phyloP scores from a whole-genome alignment of 2,113 vertebrate species.

The Anarhynchus alexandrinus region DNA sequence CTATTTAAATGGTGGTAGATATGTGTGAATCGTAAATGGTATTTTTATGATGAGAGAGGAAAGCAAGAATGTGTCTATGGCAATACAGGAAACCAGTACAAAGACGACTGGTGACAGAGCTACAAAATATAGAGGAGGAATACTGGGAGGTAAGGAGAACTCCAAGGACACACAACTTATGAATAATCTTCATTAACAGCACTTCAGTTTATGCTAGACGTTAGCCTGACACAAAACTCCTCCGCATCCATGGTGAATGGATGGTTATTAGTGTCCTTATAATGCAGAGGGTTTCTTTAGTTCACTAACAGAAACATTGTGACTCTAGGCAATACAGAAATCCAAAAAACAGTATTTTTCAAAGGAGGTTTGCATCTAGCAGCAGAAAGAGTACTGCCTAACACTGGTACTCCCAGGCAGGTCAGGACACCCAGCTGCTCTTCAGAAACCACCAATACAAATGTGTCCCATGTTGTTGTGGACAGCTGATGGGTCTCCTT shows the following conservation, averaged over 20 bases:
- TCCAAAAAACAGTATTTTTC: background rate
- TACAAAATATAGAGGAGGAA: no score
- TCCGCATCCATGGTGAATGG: no score
- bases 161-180: no score
- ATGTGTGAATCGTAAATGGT: background rate
- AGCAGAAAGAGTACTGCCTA: background rate
- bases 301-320: no score
- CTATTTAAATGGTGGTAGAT: background rate
- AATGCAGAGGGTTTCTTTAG: no score
- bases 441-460: background rate
- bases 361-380: background rate
- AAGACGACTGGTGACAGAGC: background rate
- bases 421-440: background rate
- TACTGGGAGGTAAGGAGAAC: no score
- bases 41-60: background rate
- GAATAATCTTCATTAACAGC: no score
- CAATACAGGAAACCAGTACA: background rate
- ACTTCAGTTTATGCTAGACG: no score
- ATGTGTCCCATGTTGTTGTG: rapidly evolving
- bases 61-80: background rate
- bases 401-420: background rate
- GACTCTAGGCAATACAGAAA: background rate
- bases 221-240: no score
- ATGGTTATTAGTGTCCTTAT: no score
- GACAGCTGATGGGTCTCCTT: background rate